phyloP scores from a whole-genome alignment of 2,113 vertebrate genomes.

The Tamias sibiricus region DNA sequence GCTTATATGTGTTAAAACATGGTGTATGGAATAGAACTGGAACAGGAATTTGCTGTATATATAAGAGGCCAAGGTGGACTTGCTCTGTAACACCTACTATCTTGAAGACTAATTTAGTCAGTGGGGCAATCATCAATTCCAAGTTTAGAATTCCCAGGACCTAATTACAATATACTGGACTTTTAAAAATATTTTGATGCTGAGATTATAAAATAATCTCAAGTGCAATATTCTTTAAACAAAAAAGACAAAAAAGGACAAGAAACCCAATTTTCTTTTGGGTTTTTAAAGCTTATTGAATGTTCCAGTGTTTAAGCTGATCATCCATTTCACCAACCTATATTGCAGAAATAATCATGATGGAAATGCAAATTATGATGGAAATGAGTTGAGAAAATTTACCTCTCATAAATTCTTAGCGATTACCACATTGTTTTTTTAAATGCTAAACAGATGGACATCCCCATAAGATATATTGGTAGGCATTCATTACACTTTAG shows the following conservation, averaged over 20 bases:
- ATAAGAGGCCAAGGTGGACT: neutral
- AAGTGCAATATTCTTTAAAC: neutral
- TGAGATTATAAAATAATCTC: neutral
- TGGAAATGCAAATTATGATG: neutral
- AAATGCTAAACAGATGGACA: neutral
- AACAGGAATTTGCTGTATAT: neutral
- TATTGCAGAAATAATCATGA: neutral
- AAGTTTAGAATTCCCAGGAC: neutral
- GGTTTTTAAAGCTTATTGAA: neutral
- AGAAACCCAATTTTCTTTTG: neutral
- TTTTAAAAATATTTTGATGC: constrained; percentile 27
- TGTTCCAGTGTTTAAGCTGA: constrained; percentile 1
- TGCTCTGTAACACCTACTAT: neutral
- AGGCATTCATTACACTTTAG: neutral
- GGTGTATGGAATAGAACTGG: no score
- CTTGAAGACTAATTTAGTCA: neutral
- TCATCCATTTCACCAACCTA: neutral
- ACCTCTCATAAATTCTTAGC: neutral
- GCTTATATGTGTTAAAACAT: neutral
- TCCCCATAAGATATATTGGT: neutral
- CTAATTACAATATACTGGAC: no score
- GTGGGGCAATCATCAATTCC: neutral
- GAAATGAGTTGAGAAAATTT: neutral
- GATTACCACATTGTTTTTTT: constrained; percentile 18
- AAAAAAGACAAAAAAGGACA: neutral